phyloP scores from a whole-genome alignment of 2,113 vertebrate species.

The Ctenomys sociabilis region DNA sequence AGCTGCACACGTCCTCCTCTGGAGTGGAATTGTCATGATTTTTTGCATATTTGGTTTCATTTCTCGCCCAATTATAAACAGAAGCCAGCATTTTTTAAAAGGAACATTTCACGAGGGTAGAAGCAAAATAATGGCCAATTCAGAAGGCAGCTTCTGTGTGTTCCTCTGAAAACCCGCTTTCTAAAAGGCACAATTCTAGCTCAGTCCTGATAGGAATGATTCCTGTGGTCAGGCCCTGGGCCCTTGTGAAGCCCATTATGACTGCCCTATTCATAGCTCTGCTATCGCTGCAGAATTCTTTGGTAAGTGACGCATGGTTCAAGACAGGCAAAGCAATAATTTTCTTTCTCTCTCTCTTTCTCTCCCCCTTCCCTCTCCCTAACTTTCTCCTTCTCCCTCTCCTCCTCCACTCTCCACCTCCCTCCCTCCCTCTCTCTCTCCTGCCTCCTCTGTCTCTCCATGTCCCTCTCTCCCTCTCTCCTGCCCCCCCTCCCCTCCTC shows the following conservation, averaged over 20 bases:
- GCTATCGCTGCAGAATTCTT: constrained; percentile 70
- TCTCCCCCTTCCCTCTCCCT: too few relatives aligned
- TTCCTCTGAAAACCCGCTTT: not conserved
- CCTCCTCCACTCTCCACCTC: too few relatives aligned
- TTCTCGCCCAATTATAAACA: constrained; percentile 18
- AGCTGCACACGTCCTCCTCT: not conserved
- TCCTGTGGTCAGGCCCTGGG: constrained; percentile 58
- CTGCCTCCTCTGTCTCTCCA: not conserved
- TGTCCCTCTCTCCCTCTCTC: not conserved
- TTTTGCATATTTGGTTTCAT: not conserved
- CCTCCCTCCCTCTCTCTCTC: too few relatives aligned
- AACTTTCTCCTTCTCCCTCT: too few relatives aligned
- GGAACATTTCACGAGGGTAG: constrained; percentile 10
- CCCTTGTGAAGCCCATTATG: not conserved
- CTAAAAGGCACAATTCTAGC: constrained; percentile 46
- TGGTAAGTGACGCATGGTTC: constrained; percentile 39
- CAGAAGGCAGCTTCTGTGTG: constrained; percentile 22
- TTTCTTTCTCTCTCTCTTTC: not conserved
- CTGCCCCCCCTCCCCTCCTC: too few relatives aligned
- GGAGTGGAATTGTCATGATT: not conserved
- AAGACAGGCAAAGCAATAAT: constrained; percentile 49
- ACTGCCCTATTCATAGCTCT: constrained; percentile 63
- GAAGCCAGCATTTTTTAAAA: constrained; percentile 13
- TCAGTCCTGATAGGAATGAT: not conserved
- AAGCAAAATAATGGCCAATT: constrained; percentile 43